Percentiles rank a stretch among this genome's conserved stretches.
Evolutionary conservation across 2,113 vertebrate genomes (phyloP).

Genomic region (Melanotaenia duboulayi): DNA sequence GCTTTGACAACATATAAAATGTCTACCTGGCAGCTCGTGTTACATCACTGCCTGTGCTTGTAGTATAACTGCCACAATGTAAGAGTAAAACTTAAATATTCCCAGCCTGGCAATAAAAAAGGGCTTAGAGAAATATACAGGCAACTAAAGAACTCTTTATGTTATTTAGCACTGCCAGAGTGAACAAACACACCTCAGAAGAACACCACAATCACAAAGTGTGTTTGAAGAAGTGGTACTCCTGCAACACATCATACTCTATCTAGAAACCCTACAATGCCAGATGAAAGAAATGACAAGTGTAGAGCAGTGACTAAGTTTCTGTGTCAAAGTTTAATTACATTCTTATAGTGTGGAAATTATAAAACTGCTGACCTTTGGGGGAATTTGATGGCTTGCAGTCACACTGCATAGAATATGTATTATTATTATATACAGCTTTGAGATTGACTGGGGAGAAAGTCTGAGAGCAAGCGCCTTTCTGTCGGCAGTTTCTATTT

Average conservation of each 20-base stretch:
- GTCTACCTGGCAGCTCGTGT: conserved; percentile 11
- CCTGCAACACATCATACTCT: conserved; percentile 25
- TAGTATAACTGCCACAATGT: conserved; percentile 19
- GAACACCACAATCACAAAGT: conserved; percentile 4
- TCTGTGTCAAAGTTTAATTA: conserved; percentile 72
- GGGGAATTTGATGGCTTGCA: conserved; percentile 69
- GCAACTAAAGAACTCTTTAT: conserved; percentile 21
- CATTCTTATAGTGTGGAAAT: conserved; percentile 67
- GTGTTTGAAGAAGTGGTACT: conserved; percentile 23
- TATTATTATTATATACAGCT: conserved; percentile 74
- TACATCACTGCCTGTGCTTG: conserved; percentile 23
- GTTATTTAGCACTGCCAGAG: background rate
- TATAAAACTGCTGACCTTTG: conserved; percentile 76
- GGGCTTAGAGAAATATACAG: background rate
- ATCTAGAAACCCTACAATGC: conserved; percentile 35
- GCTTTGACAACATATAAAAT: conserved; percentile 12
- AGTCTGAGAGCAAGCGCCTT: conserved; percentile 58
- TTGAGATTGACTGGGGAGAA: conserved; percentile 69
- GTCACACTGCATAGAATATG: conserved; percentile 74
- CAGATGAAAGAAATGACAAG: conserved; percentile 20
- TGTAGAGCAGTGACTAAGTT: conserved; percentile 51
- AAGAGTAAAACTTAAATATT: conserved; percentile 14
- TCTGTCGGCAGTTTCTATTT: conserved; percentile 77
- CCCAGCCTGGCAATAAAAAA: conserved; percentile 19
- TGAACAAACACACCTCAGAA: conserved; percentile 24